Percentiles rank a stretch among this genome's conserved stretches.
phyloP scores from a whole-genome alignment of 2,797 vertebrate genomes.

The Pygocentrus nattereri region DNA sequence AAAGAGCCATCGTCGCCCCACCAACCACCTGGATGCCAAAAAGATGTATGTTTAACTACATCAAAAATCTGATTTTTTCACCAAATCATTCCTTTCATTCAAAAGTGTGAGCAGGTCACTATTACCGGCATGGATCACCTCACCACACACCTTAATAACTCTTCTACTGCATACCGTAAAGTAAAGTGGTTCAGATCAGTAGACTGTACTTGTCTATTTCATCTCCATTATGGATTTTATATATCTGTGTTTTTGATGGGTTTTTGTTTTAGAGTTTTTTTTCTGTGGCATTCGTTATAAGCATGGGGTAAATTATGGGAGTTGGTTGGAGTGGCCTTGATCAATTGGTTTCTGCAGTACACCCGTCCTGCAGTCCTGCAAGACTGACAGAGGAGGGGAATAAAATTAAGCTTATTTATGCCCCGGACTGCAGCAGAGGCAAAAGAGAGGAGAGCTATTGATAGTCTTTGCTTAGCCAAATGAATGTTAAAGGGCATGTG shows the following conservation, averaged over 20 bases:
- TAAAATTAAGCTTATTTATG: slow-evolving; percentile 58
- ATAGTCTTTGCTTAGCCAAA: slow-evolving; percentile 53
- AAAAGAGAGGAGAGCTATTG: slow-evolving; percentile 52
- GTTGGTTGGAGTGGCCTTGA: slow-evolving; percentile 51
- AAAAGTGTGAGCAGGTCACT: not conserved
- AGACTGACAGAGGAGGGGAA: slow-evolving; percentile 33
- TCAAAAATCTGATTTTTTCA: no score
- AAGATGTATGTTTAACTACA: no score
- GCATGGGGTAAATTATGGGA: slow-evolving; percentile 49
- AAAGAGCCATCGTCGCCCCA: no score
- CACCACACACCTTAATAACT: not conserved
- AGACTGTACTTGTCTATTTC: slow-evolving; percentile 16
- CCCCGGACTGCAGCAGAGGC: slow-evolving; percentile 49
- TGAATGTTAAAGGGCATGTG: slow-evolving; percentile 45
- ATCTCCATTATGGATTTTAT: slow-evolving; percentile 23
- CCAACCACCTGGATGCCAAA: no score
- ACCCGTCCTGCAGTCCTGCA: slow-evolving; percentile 49
- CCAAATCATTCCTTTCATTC: not conserved
- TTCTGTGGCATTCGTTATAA: not conserved
- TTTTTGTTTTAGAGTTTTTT: not conserved
- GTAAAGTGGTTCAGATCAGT: slow-evolving; percentile 28
- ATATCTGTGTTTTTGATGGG: not conserved
- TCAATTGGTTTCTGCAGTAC: slow-evolving; percentile 54
- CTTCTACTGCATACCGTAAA: not conserved
- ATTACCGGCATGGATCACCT: slow-evolving; percentile 12